Base-by-base conservation (phyloP, 1,140 invertebrate genomes). In the Diprion similis region DNA sequence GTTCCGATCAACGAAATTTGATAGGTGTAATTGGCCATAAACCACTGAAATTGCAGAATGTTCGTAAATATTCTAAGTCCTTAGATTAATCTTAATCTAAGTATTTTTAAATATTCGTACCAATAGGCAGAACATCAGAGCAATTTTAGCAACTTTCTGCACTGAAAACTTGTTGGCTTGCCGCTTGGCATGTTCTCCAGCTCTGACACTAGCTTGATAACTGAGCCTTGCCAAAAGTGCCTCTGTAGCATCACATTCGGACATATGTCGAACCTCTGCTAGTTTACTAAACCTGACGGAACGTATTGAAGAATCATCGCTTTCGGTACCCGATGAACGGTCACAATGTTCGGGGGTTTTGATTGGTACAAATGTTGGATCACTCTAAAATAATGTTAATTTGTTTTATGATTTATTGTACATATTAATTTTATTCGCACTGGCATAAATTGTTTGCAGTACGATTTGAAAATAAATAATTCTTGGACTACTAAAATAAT, bases 241-340 rank as follows among this genome's bases (percentile, higher is more conserved):
- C 81, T 97, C 95, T 9, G 93, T 93, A 15, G 95, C 96, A 84
- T 96, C 94, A 66, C 89, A 89, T 73, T 96, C 94, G 0, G 93
- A 94, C 92, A 95, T 92, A 78, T 95, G 93, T 8, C 93, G 88
- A 6, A 95, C 94, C 89, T 97, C 95, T 46, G 95, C 95, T 73
- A 97, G 84, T 87, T 95, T 95, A 81, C 92, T 96, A 83, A 97
- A 97, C 79, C 93, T 89, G 46, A 96, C 95, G 72, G 92, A 92
- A 65, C 92, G 89, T 70, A 92, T 89, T 11, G 91, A 92, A n/a
- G 93, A 92, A 81, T 96, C 95, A 87, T 96, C 95, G 79, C 93
- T 95, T 83, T 97, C 95, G 64, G 93, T 94, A 47, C 94, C 93
- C 71, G 94, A 95, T 46, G 91, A 90, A 64, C 90, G 90, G 75